Conservation (phyloP, 2,888 invertebrate species). For the Rhaphigaster nebulosa region DNA sequence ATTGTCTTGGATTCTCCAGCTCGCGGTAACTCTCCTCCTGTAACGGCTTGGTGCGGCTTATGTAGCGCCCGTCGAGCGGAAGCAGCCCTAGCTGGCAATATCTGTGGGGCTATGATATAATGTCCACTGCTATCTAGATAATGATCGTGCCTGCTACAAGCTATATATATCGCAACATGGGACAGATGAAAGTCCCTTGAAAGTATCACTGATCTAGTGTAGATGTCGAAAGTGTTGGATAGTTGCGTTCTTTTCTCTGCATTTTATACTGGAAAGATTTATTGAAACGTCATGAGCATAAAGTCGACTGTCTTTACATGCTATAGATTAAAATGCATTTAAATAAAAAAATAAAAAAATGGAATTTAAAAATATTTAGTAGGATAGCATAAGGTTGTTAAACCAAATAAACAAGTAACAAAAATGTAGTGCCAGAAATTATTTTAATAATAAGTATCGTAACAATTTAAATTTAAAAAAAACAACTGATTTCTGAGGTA, state of each 20-base stretch:
- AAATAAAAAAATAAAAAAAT: too few species aligned
- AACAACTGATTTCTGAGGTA: too few species aligned
- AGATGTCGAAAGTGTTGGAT: not conserved
- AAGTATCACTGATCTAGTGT: not conserved
- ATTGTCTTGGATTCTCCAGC: not conserved
- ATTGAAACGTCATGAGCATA: not conserved
- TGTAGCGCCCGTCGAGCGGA: not conserved
- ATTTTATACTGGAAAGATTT: not conserved
- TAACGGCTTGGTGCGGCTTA: not conserved
- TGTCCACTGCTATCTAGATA: not conserved
- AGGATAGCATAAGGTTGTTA: too few species aligned
- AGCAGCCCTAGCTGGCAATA: not conserved
- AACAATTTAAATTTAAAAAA: too few species aligned
- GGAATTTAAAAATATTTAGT: too few species aligned
- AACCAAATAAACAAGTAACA: too few species aligned
- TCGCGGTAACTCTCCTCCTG: not conserved
- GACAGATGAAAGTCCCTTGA: constrained; percentile 19
- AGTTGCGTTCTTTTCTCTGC: not conserved
- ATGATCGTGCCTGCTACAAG: not conserved
- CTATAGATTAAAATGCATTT: too few species aligned
- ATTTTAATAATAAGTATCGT: too few species aligned
- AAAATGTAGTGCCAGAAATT: too few species aligned
- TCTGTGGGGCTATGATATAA: not conserved
- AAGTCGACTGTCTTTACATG: too few species aligned
- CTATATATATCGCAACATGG: not conserved